Conservation (phyloP, 2,797 vertebrate genomes). For the Smutsia gigantea region DNA sequence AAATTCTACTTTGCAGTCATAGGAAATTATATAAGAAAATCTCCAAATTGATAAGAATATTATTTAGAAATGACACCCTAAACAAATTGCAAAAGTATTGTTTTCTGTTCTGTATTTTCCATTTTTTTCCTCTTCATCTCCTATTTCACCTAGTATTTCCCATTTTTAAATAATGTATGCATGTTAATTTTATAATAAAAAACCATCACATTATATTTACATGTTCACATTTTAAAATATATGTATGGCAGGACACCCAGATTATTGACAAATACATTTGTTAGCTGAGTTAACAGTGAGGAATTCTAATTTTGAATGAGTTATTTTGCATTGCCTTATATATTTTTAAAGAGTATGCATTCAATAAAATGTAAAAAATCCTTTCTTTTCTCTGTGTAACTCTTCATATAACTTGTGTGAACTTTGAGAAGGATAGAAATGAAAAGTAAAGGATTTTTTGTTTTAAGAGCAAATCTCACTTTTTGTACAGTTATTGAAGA, state of each 20-base stretch:
- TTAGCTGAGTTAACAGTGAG: not conserved
- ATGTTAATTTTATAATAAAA: not conserved
- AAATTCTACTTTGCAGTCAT: not conserved
- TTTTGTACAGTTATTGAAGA: not conserved
- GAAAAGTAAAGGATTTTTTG: not conserved
- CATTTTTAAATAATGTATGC: not conserved
- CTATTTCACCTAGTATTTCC: not conserved
- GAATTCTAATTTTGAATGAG: conserved; percentile 32
- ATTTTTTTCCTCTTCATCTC: not conserved
- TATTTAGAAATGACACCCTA: conserved; percentile 32
- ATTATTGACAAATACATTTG: not conserved
- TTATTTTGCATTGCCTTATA: conserved; percentile 5
- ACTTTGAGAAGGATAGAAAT: not conserved
- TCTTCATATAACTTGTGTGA: conserved; percentile 29
- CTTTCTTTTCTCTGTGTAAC: not conserved
- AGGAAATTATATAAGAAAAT: not conserved
- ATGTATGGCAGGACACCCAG: not conserved
- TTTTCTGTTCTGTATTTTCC: not conserved
- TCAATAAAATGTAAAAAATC: not conserved
- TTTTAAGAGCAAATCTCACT: conserved; percentile 8
- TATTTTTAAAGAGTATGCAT: not conserved
- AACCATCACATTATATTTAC: not conserved
- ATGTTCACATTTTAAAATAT: conserved; percentile 13
- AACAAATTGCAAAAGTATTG: not conserved
- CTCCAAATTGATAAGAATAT: not conserved